Evolutionary conservation across 2,797 vertebrate genomes (phyloP).

Genomic region (Hoplostethus mediterraneus): DNA sequence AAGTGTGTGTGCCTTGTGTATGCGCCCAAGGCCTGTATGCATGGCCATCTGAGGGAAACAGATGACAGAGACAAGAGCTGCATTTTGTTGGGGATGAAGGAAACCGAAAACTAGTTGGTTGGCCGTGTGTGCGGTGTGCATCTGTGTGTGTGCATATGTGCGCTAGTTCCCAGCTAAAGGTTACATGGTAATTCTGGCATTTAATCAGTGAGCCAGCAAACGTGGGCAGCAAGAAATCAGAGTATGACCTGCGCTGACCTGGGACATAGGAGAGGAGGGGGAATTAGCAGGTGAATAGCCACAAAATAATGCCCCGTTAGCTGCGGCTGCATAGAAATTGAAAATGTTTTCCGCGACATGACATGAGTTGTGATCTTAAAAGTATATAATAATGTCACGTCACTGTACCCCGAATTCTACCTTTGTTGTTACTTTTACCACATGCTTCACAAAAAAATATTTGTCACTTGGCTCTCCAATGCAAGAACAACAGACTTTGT

Average conservation of each 20-base stretch:
- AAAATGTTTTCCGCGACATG: background rate
- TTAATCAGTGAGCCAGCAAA: constrained; percentile 77
- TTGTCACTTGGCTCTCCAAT: no score
- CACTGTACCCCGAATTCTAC: no score
- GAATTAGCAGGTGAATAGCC: background rate
- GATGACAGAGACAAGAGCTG: constrained; percentile 26
- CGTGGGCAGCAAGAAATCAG: constrained; percentile 76
- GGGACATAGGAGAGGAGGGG: constrained; percentile 19
- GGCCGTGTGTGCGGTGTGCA: background rate
- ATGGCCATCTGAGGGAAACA: constrained; percentile 8
- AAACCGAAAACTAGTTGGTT: constrained; percentile 7
- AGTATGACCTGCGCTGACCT: constrained; percentile 51
- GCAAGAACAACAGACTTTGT: no score
- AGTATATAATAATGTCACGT: no score
- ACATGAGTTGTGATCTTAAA: no score
- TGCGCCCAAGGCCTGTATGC: background rate
- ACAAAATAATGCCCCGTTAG: background rate
- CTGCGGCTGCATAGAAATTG: background rate
- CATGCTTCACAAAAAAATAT: no score
- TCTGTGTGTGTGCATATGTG: constrained; percentile 21
- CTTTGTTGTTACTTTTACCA: no score
- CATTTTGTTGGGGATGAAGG: constrained; percentile 28
- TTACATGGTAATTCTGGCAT: constrained; percentile 86
- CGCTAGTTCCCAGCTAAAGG: constrained; percentile 71
- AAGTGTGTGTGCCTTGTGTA: no score